phyloP scores from a whole-genome alignment of 2,888 invertebrate genomes.

The Tenthredo notha region DNA sequence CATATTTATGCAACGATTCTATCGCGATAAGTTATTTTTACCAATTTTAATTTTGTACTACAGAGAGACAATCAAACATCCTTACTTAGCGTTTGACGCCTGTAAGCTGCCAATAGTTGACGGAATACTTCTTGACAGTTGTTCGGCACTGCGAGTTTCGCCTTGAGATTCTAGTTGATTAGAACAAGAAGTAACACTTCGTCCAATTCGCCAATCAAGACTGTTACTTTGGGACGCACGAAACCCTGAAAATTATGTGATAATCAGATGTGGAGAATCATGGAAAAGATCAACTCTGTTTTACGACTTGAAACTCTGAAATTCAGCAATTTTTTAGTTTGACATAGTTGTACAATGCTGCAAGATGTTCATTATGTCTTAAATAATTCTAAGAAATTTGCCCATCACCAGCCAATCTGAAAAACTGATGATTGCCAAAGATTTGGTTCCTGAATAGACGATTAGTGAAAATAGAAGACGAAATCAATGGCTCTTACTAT shows the following conservation, averaged over 20 bases:
- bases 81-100: slow-evolving; percentile 73
- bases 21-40: not conserved
- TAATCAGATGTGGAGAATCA: slow-evolving; percentile 11
- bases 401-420: no score
- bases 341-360: not conserved
- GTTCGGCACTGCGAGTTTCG: slow-evolving; percentile 73
- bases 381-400: no score
- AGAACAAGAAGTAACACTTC: slow-evolving; percentile 66
- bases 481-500: not conserved
- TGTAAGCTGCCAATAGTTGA: slow-evolving; percentile 69
- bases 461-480: no score
- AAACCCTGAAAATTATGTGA: slow-evolving; percentile 61
- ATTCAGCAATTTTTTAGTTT: not conserved
- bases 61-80: not conserved
- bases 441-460: no score
- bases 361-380: no score
- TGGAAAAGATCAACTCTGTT: not conserved
- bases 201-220: slow-evolving; percentile 73
- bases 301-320: not conserved
- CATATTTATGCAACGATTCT: not conserved
- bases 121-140: slow-evolving; percentile 70
- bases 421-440: no score
- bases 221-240: slow-evolving; percentile 73
- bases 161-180: slow-evolving; percentile 69
- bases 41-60: not conserved